These are phyloP conservation scores for Cryptoblepharus egeriae DNA, from an alignment of 2,797 vertebrate species.

Conservation along the genomic window DNA sequence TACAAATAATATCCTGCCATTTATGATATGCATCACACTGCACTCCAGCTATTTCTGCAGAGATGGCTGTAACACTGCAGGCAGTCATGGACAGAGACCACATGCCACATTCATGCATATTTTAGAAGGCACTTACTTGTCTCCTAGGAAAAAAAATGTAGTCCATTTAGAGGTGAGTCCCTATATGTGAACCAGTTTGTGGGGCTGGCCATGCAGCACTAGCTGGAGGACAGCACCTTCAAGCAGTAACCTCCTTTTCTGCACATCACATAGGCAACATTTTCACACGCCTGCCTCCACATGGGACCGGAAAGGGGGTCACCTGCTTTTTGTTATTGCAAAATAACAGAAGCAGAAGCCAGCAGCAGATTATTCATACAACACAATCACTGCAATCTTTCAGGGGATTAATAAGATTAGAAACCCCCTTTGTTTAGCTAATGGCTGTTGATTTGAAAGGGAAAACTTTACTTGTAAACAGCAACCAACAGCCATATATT, in stretches of 20 bases:
- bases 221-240: not conserved
- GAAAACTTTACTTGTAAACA: slow-evolving; percentile 59
- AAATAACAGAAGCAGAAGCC: slow-evolving; percentile 41
- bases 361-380: slow-evolving; percentile 39
- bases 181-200: not conserved
- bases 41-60: slow-evolving; percentile 30
- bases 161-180: slow-evolving; percentile 1
- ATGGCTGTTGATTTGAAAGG: slow-evolving; percentile 68
- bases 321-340: slow-evolving; percentile 45
- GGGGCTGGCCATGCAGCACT: slow-evolving; percentile 29
- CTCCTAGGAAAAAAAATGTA: slow-evolving; percentile 5
- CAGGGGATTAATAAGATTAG: slow-evolving; percentile 73
- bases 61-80: not conserved
- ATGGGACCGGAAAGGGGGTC: not conserved
- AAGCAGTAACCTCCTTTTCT: slow-evolving; percentile 26
- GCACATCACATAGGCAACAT: not conserved
- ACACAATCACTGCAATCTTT: slow-evolving; percentile 53
- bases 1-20: not conserved
- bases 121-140: slow-evolving; percentile 2
- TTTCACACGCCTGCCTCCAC: not conserved
- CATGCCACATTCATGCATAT: slow-evolving; percentile 1
- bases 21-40: slow-evolving; percentile 13
- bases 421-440: slow-evolving; percentile 60
- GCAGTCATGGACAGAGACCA: not conserved
- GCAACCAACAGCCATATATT: slow-evolving; percentile 59